Base-by-base conservation (phyloP, 2,113 vertebrate species). In the Elephas maximus region DNA sequence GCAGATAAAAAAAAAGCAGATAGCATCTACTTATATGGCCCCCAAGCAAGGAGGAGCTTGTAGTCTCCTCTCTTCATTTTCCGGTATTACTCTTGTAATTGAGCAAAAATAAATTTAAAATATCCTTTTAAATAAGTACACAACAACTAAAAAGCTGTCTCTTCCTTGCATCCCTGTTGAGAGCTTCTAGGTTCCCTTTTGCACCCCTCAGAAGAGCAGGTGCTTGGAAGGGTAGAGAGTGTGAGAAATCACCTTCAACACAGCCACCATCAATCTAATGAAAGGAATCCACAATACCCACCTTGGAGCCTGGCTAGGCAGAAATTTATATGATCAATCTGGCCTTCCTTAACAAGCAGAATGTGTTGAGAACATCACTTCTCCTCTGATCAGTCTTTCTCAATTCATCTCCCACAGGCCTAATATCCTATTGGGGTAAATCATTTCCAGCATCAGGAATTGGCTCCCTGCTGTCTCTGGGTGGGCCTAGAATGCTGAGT, bases 91-190 rank as follows among this genome's bases (percentile, higher is more conserved):
- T 93, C 88, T 91, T 84, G 48, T 71, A 83, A 88, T 37, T 65
- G 18, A 92, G 84, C 53, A 84, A 84, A 97, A 90, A 81, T 82
- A 88, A 95, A 28, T 79, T 89, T 95, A 82, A 86, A 73, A 44
- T 92, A 91, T 80, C 2, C 7, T 88, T 78, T 82, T 67, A 81
- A 89, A 57, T 81, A 94, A 80, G 17, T 69, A 51, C 88, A 90
- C 45, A 90, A 77, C 5, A 48, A 80, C 11, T 48, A 69, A 88
- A 95, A 84, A 48, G n/a, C 53, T 33, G 0, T 53, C 48, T 96
- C 48, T 92, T 77, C 37, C 63, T 87, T 87, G 37, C 1, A 90
- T 2, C 48, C 94, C 81, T 94, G 11, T 78, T 63, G 10, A 96
- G 26, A 91, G 57, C 28, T 96, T 85, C 67, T 41, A 86, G 57